Evolutionary conservation across 2,797 vertebrate species (phyloP), one percentile per base, ranked within the genome.

Genomic region (Arremon brunneinucha): DNA sequence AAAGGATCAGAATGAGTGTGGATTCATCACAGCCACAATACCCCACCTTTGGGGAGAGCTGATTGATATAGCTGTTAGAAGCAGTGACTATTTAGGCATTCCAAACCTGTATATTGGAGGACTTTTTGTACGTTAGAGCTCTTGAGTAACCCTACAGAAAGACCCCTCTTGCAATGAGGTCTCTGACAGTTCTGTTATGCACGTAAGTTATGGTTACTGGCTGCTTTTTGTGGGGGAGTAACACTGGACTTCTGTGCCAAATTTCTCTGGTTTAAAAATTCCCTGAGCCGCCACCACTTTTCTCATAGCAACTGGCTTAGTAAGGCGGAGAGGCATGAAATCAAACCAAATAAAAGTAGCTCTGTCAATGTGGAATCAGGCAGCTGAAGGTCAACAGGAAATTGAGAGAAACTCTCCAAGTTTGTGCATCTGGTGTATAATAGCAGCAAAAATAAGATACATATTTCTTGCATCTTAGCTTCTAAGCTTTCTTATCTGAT

Each of bases 311-410:
- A 82, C 88, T 95, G 86, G 92, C 60, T 96, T 82, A 93, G 83
- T 46, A 56, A 96, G 87, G 95, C 49, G 0, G 76, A 87, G 77
- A 91, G 83, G 80, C 91, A 91, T 79, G 91, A 96, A 96, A 94
- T 90, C 89, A 94, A 96, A 91, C 82, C 83, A 87, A 91, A 83
- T 63, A 78, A 81, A 94, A 94, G 94, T 64, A 77, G 76, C 85
- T 96, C 67, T 91, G 50, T 76, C 62, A 81, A 37, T 91, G 83
- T 86, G 74, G 92, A 95, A 84, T 75, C 78, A 90, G 56, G 78
- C 83, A 94, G 88, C 90, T 95, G 95, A 95, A 95, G 94, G 85
- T 93, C 95, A 96, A 86, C 67, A 93, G 94, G 94, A 95, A 93
- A 91, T 62, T 56, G 77, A 93, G 85, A 87, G 49, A 88, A 83